Conservation (phyloP, 2,797 vertebrate genomes). For the Argyrosomus regius region DNA sequence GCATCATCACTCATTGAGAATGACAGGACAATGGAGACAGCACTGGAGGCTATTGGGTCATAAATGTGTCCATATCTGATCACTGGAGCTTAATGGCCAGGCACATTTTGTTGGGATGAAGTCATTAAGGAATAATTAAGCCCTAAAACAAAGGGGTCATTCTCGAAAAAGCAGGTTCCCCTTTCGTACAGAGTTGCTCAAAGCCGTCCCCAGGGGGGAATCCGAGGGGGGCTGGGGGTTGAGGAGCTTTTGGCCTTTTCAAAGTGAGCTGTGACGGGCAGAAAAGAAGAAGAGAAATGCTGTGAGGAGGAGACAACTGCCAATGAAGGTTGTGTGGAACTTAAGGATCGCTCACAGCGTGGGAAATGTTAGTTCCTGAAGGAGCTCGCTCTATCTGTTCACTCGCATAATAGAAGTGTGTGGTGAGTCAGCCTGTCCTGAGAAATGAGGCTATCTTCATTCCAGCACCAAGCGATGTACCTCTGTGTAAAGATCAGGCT, state of each 20-base stretch:
- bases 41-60: slow-evolving; percentile 77
- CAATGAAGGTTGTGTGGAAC: slow-evolving; percentile 63
- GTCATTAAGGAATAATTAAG: slow-evolving; percentile 83
- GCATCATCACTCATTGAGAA: slow-evolving; percentile 79
- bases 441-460: slow-evolving; percentile 41
- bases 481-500: slow-evolving; percentile 63
- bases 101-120: slow-evolving; percentile 80
- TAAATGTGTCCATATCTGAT: slow-evolving; percentile 80
- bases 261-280: slow-evolving; percentile 73
- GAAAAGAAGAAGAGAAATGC: slow-evolving; percentile 55
- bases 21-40: slow-evolving; percentile 78
- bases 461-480: slow-evolving; percentile 44
- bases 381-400: slow-evolving; percentile 24
- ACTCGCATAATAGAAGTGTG: slow-evolving; percentile 53
- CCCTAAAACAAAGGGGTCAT: slow-evolving; percentile 82
- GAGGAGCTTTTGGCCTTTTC: slow-evolving; percentile 80
- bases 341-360: slow-evolving; percentile 67
- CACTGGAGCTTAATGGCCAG: slow-evolving; percentile 70
- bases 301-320: slow-evolving; percentile 65
- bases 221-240: slow-evolving; percentile 28
- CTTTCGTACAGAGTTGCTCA: slow-evolving; percentile 71
- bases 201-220: slow-evolving; percentile 74
- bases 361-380: slow-evolving; percentile 71
- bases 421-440: slow-evolving; percentile 54
- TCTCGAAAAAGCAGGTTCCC: slow-evolving; percentile 76